Percentiles rank a stretch among this genome's conserved stretches.
phyloP scores from a whole-genome alignment of 2,797 vertebrate species.

The Ctenopoma kingsleyae region DNA sequence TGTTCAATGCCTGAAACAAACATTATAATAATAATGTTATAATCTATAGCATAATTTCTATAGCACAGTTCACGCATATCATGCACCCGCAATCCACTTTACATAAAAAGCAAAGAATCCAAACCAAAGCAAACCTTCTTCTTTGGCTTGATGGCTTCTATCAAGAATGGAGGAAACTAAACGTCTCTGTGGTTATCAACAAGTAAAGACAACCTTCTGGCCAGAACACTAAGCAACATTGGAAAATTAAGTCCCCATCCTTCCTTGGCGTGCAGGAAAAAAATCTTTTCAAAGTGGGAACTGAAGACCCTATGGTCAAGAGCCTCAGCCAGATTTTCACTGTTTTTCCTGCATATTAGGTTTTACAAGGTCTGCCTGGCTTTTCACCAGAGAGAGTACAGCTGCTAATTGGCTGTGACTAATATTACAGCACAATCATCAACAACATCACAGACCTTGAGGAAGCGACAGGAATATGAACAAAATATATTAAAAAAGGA shows the following conservation, averaged over 20 bases:
- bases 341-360: neutral
- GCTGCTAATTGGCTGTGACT: neutral
- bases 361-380: neutral
- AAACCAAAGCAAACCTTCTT: neutral
- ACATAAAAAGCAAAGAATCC: neutral
- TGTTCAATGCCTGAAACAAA: too few species aligned
- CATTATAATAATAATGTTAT: too few species aligned
- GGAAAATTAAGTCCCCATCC: neutral
- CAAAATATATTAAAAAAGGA: constrained; percentile 39
- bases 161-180: neutral
- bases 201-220: neutral
- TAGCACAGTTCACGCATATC: too few species aligned
- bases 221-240: neutral
- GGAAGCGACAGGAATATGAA: constrained; percentile 20
- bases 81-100: neutral
- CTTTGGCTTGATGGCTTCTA: too few species aligned
- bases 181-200: constrained; percentile 1
- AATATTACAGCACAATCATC: neutral
- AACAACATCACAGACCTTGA: constrained; percentile 7
- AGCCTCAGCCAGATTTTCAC: neutral
- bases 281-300: neutral
- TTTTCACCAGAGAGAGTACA: constrained; percentile 2
- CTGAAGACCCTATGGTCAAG: neutral
- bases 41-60: too few species aligned
- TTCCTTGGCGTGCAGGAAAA: neutral